Conservation (phyloP, 2,888 invertebrate species). For the Brenthis ino region DNA sequence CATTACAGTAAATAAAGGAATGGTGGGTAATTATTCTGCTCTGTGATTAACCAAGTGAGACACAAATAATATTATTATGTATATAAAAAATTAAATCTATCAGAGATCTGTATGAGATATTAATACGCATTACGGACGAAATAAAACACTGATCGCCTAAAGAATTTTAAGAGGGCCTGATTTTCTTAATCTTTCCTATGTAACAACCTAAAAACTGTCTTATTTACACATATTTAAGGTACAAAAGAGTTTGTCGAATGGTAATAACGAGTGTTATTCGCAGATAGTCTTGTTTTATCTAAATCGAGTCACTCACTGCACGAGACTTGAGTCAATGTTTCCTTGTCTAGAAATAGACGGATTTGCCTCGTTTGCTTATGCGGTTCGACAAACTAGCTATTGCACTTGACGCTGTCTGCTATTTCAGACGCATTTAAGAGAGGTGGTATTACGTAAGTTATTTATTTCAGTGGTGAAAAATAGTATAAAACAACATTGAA, state of each 20-base stretch:
- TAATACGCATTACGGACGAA: constrained; percentile 24
- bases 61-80: too few species aligned
- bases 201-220: not conserved
- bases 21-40: too few species aligned
- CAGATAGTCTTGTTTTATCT: constrained; percentile 36
- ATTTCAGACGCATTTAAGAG: not conserved
- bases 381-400: not conserved
- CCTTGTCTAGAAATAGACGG: constrained; percentile 38
- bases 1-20: too few species aligned
- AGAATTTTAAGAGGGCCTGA: constrained; percentile 33
- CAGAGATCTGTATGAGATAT: constrained; percentile 7
- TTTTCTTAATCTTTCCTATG: constrained; percentile 10
- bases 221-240: not conserved
- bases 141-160: constrained; percentile 27
- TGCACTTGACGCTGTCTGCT: not conserved
- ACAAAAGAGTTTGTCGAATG: constrained; percentile 15
- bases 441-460: not conserved
- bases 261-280: constrained; percentile 26
- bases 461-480: not conserved
- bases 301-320: constrained; percentile 33
- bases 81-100: too few species aligned
- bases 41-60: too few species aligned
- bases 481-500: too few species aligned
- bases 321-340: constrained; percentile 36
- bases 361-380: constrained; percentile 22